Percentiles rank a stretch among this genome's conserved stretches.
Evolutionary conservation across 2,888 invertebrate genomes (phyloP).

Genomic region (Amaurobius ferox): DNA sequence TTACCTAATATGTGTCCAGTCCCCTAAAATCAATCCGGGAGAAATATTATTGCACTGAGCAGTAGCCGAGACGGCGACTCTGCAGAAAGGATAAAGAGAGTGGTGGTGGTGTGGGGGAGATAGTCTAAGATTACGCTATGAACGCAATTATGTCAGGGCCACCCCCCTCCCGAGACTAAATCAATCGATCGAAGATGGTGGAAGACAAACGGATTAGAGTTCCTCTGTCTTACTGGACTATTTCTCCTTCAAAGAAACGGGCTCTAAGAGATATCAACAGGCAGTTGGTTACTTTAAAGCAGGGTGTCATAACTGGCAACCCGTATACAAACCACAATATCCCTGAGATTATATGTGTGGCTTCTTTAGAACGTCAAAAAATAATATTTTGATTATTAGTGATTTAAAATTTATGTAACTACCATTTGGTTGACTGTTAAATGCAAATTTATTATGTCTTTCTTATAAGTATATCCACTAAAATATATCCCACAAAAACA

Average conservation of each 20-base stretch:
- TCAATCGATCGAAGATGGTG: not conserved
- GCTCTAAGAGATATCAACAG: not conserved
- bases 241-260: not conserved
- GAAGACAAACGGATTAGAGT: not conserved
- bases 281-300: not conserved
- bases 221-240: too few relatives aligned
- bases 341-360: too few relatives aligned
- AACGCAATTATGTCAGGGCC: conserved; percentile 4
- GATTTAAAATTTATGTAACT: too few relatives aligned
- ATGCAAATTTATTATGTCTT: too few relatives aligned
- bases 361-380: too few relatives aligned
- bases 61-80: conserved; percentile 4
- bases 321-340: too few relatives aligned
- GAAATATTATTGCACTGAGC: not conserved
- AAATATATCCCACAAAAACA: too few relatives aligned
- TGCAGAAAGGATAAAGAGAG: not conserved
- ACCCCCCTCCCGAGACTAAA: not conserved
- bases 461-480: too few relatives aligned
- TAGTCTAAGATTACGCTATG: conserved; percentile 1
- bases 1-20: not conserved
- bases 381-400: too few relatives aligned
- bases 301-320: too few relatives aligned
- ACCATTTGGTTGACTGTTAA: too few relatives aligned
- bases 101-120: not conserved
- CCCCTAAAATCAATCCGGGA: not conserved